Evolutionary conservation across 2,113 vertebrate genomes (phyloP), one percentile per base, ranked within the genome.

Genomic region (Bambusicola thoracicus): DNA sequence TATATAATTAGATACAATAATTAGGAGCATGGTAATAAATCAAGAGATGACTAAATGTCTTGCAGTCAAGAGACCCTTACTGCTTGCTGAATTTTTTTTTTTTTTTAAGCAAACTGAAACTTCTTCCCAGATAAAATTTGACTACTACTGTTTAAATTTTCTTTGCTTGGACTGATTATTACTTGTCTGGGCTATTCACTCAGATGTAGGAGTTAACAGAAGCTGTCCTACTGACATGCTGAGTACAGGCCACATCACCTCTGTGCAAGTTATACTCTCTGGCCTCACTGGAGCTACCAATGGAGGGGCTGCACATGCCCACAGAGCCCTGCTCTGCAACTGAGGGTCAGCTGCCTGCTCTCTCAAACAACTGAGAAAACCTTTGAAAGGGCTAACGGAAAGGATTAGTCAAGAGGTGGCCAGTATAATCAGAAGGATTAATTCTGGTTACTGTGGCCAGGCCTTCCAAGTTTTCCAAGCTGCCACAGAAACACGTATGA

Each of bases 1-100:
- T 48, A 40, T 63, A 63, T 91, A 94, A 87, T 93, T 91, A 91
- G 76, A 87, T 49, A 58, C 63, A 91, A 87, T 85, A 93, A 91
- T 93, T 85, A 77, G 15, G 25, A 89, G 41, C 13, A 49, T 17
- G 16, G 81, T 74, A 83, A 81, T 67, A 74, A 48, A 85, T 80
- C 90, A 73, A 69, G 66, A 81, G 13, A 69, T 89, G 80, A 89
- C 17, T 44, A 43, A 81, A 21, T 34, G 25, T 40, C 69, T 87
- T 91, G 38, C 74, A 79, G 32, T 53, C 68, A 44, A 80, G 53
- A 89, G 15, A 51, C 6, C 10, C 5, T 69, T 41, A 25, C 56
- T 85, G 25, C 30, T 66, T 92, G 44, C 30, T 82, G 40, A 55
- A 56, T 87, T 89, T 79, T 87, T 79, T 89, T 38, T 49, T 40